phyloP scores from a whole-genome alignment of 2,888 invertebrate genomes.

The Cerastis rubricosa region DNA sequence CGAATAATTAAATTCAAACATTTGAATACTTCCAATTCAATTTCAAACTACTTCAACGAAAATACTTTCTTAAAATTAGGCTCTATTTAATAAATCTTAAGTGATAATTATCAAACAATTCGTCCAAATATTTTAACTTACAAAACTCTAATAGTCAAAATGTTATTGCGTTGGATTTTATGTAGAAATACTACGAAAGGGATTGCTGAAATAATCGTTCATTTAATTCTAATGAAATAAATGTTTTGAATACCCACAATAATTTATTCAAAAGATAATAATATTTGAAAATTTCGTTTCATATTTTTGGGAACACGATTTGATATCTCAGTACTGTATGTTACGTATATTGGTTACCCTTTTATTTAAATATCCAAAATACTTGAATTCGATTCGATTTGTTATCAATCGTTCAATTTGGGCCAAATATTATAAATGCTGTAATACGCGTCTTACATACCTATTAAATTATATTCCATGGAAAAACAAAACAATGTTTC shows the following conservation, averaged over 20 bases:
- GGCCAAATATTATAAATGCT: background rate
- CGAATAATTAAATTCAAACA: conserved; percentile 7
- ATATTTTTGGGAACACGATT: background rate
- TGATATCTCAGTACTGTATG: background rate
- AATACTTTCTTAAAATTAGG: conserved; percentile 38
- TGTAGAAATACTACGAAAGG: conserved; percentile 42
- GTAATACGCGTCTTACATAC: background rate
- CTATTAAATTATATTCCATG: background rate
- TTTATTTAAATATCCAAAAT: too few relatives aligned
- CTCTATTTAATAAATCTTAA: conserved; percentile 23
- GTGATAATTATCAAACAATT: conserved; percentile 35
- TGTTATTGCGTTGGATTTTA: conserved; percentile 46
- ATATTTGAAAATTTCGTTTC: background rate
- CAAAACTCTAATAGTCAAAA: conserved; percentile 38
- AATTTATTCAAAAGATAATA: too few relatives aligned
- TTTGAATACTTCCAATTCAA: conserved; percentile 16
- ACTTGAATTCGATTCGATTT: too few relatives aligned
- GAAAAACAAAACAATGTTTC: background rate
- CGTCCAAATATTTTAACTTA: conserved; percentile 27
- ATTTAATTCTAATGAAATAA: background rate
- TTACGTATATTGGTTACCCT: too few relatives aligned
- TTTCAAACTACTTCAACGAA: conserved; percentile 24
- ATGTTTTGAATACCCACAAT: background rate
- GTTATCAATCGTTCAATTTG: too few relatives aligned
- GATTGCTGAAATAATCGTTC: background rate